Percentiles rank a stretch among this genome's conserved stretches.
phyloP scores from a whole-genome alignment of 35 echinoderm and acorn worm genomes.

The Stichopus chloronotus region DNA sequence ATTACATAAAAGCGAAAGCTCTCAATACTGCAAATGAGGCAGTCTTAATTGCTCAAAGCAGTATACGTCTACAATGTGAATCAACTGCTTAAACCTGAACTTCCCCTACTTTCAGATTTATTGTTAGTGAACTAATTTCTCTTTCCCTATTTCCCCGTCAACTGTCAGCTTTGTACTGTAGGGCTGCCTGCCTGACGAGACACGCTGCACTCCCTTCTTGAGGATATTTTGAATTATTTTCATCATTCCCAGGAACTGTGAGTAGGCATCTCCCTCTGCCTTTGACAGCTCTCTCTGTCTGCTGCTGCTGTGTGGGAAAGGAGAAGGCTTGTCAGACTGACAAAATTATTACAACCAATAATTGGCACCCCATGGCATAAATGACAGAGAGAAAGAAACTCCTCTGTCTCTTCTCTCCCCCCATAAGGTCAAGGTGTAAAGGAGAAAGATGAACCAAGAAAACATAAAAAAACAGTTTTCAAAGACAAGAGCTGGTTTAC shows the following conservation, averaged over 20 bases:
- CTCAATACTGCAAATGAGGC: too few relatives aligned
- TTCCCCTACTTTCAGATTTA: too few relatives aligned
- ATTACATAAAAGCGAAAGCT: too few relatives aligned
- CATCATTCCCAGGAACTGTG: constrained; percentile 8
- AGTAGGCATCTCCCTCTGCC: not conserved
- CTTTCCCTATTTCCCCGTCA: too few relatives aligned
- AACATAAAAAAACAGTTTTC: not conserved
- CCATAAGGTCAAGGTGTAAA: not conserved
- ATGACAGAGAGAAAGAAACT: not conserved
- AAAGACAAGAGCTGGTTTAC: too few relatives aligned
- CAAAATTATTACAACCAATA: constrained; percentile 43
- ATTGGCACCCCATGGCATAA: constrained; percentile 33
- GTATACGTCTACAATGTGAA: too few relatives aligned
- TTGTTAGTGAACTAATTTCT: too few relatives aligned
- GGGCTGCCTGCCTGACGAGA: too few relatives aligned
- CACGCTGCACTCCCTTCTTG: not conserved
- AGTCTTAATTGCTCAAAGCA: too few relatives aligned
- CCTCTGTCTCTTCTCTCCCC: not conserved
- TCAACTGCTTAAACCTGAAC: too few relatives aligned
- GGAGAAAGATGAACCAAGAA: not conserved
- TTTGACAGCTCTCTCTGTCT: constrained; percentile 12
- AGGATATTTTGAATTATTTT: constrained; percentile 51
- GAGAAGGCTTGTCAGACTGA: not conserved
- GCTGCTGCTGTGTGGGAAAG: not conserved
- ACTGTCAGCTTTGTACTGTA: too few relatives aligned